phyloP scores from a whole-genome alignment of 1,140 invertebrate species.

The Rhizoglyphus robini region DNA sequence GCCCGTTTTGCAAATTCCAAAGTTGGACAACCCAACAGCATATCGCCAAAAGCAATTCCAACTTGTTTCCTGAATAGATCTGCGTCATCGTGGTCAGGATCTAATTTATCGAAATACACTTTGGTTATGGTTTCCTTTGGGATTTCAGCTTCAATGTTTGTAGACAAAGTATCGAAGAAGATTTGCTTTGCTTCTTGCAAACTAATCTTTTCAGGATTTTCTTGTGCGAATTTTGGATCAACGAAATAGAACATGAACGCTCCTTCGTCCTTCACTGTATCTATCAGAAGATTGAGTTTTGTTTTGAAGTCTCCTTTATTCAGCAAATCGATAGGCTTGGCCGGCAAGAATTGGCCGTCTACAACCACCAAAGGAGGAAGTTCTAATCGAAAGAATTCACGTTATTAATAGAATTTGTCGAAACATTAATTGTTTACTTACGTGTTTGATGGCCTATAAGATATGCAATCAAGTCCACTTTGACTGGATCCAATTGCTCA shows the following conservation, averaged over 20 bases:
- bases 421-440: not conserved
- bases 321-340: constrained; percentile 60
- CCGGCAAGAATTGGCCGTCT: constrained; percentile 76
- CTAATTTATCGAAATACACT: not conserved
- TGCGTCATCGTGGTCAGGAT: not conserved
- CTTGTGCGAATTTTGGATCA: not conserved
- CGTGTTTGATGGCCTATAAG: not conserved
- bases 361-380: constrained; percentile 49
- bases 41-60: constrained; percentile 50
- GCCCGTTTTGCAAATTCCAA: constrained; percentile 6
- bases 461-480: not conserved
- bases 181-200: not conserved
- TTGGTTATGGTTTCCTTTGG: not conserved
- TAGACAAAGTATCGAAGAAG: not conserved
- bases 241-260: constrained; percentile 60
- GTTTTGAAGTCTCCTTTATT: constrained; percentile 76
- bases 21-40: constrained; percentile 71
- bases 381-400: not conserved
- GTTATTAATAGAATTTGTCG: not conserved
- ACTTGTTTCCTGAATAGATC: constrained; percentile 8
- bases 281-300: constrained; percentile 67
- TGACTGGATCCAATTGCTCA: not conserved
- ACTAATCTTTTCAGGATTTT: not conserved
- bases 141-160: not conserved
- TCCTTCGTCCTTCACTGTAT: constrained; percentile 84